Conservation (phyloP, 2,888 invertebrate genomes). For the Dynastes tityus region DNA sequence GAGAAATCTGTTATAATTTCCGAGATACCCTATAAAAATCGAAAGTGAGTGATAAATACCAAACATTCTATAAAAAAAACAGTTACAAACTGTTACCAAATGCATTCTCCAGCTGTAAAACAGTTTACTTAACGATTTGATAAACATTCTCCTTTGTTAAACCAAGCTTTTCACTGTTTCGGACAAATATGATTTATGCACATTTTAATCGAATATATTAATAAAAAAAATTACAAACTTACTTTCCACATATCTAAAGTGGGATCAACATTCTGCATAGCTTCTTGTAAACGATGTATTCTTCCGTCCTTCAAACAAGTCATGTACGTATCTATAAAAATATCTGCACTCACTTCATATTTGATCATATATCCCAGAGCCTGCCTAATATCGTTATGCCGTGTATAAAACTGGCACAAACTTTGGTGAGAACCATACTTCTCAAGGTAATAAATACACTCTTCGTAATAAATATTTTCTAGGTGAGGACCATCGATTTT, state of each 20-base stretch:
- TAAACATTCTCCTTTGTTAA: too few species aligned
- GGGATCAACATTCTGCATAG: conserved; percentile 78
- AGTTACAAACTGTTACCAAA: too few species aligned
- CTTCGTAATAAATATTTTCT: conserved; percentile 71
- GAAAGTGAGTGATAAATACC: too few species aligned
- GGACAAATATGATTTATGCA: too few species aligned
- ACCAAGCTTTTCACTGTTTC: too few species aligned
- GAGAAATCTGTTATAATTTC: too few species aligned
- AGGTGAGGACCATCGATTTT: conserved; percentile 35
- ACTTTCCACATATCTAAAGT: conserved; percentile 82
- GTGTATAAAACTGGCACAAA: conserved; percentile 83
- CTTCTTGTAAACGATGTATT: conserved; percentile 75
- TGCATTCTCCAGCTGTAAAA: too few species aligned
- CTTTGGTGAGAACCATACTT: conserved; percentile 85
- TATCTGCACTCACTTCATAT: conserved; percentile 79
- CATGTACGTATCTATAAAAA: conserved; percentile 84
- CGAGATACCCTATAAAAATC: too few species aligned
- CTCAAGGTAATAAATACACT: conserved; percentile 86
- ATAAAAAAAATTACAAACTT: conserved; percentile 57
- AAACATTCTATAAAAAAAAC: too few species aligned
- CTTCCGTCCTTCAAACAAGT: conserved; percentile 79
- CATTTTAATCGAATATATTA: background rate
- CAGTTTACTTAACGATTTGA: too few species aligned
- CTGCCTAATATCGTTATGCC: conserved; percentile 79
- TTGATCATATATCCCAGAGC: conserved; percentile 82